Base-by-base conservation (phyloP, 2,797 vertebrate species). In the Kryptopterus vitreolus region DNA sequence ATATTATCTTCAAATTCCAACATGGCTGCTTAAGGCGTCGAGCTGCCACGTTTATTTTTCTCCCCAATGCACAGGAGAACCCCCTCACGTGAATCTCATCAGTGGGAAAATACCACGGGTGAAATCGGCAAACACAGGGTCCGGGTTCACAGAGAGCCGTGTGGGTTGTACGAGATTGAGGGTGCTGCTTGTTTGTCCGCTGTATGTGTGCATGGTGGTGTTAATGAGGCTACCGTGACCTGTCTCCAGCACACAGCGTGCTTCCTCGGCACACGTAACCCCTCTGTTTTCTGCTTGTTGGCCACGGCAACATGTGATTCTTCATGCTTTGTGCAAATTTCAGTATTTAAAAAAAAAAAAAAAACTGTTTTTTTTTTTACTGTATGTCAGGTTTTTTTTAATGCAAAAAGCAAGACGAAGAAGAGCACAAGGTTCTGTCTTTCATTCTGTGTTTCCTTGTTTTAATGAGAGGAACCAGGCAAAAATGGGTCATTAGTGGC, bases 271-370 rank as follows among this genome's bases (percentile, higher is more conserved):
- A 78, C 75, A 80, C 78, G 78, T 78, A 77, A 18, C 79, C 76
- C 43, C 68, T n/a, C 85, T 77, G 83, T 55, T 80, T 71, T 69
- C 69, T 33, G 20, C 50, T 35, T 7, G 11, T 26, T 65, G 72
- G 76, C 58, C 76, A 66, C 62, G 88, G 88, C 89, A 76, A 83
- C 81, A 87, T 76, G 82, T 61, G 15, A 12, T 76, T 88, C 81
- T 59, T 82, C 89, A 83, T 87, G 81, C 84, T 89, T 87, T 86
- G 80, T 89, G 85, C 85, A 89, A 86, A 88, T 87, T 91, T 86
- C 86, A 89, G 89, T 91, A 87, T 89, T 81, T n/a, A n/a, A n/a
- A n/a, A n/a, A n/a, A n/a, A n/a, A n/a, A n/a, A 82, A 87, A 84
- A 89, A 88, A 91, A 89, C 90, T 90, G 86, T 87, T 91, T 1